phyloP scores from a whole-genome alignment of 2,797 vertebrate genomes.

The Lateolabrax maculatus region DNA sequence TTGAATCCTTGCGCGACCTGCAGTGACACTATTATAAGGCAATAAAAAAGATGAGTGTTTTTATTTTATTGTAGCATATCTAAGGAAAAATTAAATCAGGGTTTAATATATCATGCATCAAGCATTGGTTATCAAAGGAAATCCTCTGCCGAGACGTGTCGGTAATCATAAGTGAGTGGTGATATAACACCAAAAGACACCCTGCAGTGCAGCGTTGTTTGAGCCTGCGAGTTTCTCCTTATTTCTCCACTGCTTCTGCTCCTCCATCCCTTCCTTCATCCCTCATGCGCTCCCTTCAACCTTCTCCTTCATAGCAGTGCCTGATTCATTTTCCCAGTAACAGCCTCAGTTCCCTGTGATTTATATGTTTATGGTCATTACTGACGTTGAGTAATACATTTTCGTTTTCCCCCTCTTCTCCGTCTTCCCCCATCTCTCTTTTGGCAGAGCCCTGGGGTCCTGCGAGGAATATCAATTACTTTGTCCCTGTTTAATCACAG shows the following conservation, averaged over 20 bases:
- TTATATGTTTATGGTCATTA: conserved; percentile 89
- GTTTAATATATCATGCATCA: conserved; percentile 31
- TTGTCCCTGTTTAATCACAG: conserved; percentile 79
- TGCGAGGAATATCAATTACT: conserved; percentile 86
- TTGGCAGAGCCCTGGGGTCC: conserved; percentile 74
- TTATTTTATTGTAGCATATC: conserved; percentile 8
- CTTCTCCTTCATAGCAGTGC: conserved; percentile 57
- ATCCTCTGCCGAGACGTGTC: conserved; percentile 35
- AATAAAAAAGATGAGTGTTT: conserved; percentile 7
- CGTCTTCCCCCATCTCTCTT: conserved; percentile 72
- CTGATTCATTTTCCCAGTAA: conserved; percentile 80
- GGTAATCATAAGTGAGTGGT: conserved; percentile 57
- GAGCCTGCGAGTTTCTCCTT: conserved; percentile 40
- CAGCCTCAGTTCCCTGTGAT: conserved; percentile 79
- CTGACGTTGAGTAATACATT: conserved; percentile 87
- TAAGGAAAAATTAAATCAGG: conserved; percentile 11
- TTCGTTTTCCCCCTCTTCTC: conserved; percentile 69
- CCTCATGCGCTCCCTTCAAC: conserved; percentile 54
- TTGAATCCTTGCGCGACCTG: conserved; percentile 24
- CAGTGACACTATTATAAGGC: conserved; percentile 1
- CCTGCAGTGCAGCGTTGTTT: conserved; percentile 52
- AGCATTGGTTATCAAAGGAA: conserved; percentile 31
- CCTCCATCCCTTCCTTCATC: conserved; percentile 54
- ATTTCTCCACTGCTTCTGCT: conserved; percentile 56
- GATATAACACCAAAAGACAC: conserved; percentile 54